Evolutionary conservation across 2,797 vertebrate genomes (phyloP), one percentile per base, ranked within the genome.

Genomic region (Myripristis jacobus): DNA sequence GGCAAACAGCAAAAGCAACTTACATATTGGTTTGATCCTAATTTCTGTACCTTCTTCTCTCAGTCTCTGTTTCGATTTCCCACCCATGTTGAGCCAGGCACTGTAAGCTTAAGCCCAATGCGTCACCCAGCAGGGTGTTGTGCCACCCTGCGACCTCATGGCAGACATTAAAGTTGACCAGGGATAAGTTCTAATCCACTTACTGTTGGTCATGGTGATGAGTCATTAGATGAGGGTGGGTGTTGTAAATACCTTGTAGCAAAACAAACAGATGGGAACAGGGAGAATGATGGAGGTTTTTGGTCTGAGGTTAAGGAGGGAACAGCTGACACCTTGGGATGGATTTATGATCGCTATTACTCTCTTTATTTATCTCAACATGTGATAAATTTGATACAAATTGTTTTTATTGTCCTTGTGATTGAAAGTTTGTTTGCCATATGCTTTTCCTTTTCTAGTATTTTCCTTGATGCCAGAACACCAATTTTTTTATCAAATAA

Each of bases 151-250:
- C 18, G 43, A 29, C 8, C 68, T 66, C 52, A 54, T 1, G 41
- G 63, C 75, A 79, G 80, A 84, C 85, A 82, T 75, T 83, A 81
- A 79, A 79, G 74, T 85, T 85, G 66, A 80, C 29, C 51, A 51
- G 55, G 80, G 77, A 86, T 86, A 77, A 77, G 25, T 81, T 83
- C 78, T 73, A 87, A 91, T 86, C 86, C 70, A 70, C 74, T 88
- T 86, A 84, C 41, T 68, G 53, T 34, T 11, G 29, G 65, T 41
- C 34, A 67, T 34, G 13, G 19, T 31, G 59, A 66, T 82, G 77
- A 84, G 52, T 84, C 75, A 77, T 59, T 62, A 67, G 53, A 51
- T 29, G 44, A n/a, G 2, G 34, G 27, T 68, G 24, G 25, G 76
- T 61, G 62, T 63, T 57, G 56, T 57, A 60, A 80, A 86, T 36